A percentile compares a stretch with the other conserved stretches of the same genome.
These are phyloP conservation scores for Anguilla megastoma DNA, from an alignment of 2,797 vertebrate species.

Conservation along the genomic window DNA sequence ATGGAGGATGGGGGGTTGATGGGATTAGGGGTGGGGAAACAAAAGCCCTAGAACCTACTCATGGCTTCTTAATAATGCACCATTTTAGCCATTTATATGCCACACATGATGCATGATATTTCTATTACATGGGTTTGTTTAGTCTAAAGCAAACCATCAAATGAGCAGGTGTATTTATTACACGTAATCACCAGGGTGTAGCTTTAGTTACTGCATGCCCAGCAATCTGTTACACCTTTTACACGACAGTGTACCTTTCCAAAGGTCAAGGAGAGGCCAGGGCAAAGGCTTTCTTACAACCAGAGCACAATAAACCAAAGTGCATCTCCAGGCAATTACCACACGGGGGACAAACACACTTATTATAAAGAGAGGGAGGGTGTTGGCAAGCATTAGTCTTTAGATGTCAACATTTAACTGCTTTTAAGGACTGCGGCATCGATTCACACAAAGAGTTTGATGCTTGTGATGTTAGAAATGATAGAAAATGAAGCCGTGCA, in stretches of 20 bases:
- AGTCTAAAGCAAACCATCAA: neutral
- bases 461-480: slow-evolving; percentile 40
- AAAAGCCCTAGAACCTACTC: neutral
- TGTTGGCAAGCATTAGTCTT: slow-evolving; percentile 51
- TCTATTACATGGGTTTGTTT: neutral
- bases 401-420: slow-evolving; percentile 62
- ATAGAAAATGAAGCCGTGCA: neutral
- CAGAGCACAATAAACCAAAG: slow-evolving; percentile 82
- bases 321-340: slow-evolving; percentile 61
- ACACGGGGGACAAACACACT: slow-evolving; percentile 34
- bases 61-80: neutral
- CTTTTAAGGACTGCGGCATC: slow-evolving; percentile 44
- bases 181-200: neutral
- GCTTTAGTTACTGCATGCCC: neutral
- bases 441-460: neutral
- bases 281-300: slow-evolving; percentile 73
- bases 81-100: neutral
- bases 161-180: slow-evolving; percentile 14
- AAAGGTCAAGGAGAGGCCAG: slow-evolving; percentile 59
- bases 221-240: slow-evolving; percentile 17
- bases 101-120: neutral
- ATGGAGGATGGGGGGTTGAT: too few relatives aligned
- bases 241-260: slow-evolving; percentile 37
- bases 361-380: neutral
- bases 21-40: neutral